Percentiles rank a stretch among this genome's conserved stretches.
Conservation (phyloP, 2,888 invertebrate genomes). For the Amphimallon solstitiale region DNA sequence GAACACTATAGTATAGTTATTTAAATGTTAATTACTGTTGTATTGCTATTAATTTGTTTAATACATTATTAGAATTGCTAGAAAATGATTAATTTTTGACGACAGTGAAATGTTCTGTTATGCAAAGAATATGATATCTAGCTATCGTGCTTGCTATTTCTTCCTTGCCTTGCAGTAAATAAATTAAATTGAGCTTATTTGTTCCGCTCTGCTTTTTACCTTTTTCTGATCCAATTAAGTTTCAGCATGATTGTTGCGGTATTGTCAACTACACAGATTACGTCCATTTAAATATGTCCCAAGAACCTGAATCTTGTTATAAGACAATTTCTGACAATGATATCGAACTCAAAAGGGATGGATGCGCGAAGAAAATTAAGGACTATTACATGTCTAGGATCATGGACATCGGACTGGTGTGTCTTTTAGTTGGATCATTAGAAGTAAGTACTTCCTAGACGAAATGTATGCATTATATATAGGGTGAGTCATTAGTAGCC, state of each 20-base stretch:
- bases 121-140: too few relatives aligned
- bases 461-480: too few relatives aligned
- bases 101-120: too few relatives aligned
- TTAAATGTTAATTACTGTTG: too few relatives aligned
- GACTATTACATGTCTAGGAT: conserved; percentile 22
- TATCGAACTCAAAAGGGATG: neutral
- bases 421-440: conserved; percentile 16
- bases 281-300: conserved; percentile 11
- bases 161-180: too few relatives aligned
- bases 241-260: conserved; percentile 34
- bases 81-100: too few relatives aligned
- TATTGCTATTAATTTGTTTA: too few relatives aligned
- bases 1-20: too few relatives aligned
- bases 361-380: conserved; percentile 18
- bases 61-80: too few relatives aligned
- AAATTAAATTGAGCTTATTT: too few relatives aligned
- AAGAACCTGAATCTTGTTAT: conserved; percentile 3
- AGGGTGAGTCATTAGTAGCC: too few relatives aligned
- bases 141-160: too few relatives aligned
- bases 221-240: neutral
- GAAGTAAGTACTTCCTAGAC: conserved; percentile 21
- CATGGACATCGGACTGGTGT: conserved; percentile 10
- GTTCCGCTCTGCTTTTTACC: neutral
- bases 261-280: conserved; percentile 33
- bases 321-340: neutral